Percentiles rank a stretch among this genome's conserved stretches.
These are phyloP conservation scores for Hippocampus mohnikei DNA, from an alignment of 2,113 vertebrate species.

Conservation along the genomic window DNA sequence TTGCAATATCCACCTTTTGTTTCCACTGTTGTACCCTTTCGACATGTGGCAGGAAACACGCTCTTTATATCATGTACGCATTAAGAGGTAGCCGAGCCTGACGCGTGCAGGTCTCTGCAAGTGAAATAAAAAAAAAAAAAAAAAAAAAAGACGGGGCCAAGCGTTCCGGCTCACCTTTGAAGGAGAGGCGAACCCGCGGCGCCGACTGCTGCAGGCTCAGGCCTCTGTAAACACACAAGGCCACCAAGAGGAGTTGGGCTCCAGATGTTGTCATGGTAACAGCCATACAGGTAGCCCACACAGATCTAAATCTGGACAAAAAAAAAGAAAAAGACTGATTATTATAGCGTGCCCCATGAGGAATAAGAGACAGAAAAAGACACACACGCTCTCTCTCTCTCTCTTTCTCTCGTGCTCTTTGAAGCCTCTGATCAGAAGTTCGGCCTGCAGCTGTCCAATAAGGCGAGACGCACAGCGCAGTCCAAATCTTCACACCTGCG, in stretches of 20 bases:
- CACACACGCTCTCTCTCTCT: slow-evolving; percentile 16
- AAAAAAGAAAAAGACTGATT: slow-evolving; percentile 60
- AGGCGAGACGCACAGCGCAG: slow-evolving; percentile 44
- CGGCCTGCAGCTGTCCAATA: slow-evolving; percentile 56
- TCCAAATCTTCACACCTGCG: slow-evolving; percentile 66
- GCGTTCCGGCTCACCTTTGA: slow-evolving; percentile 71
- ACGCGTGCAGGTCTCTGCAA: slow-evolving; percentile 9
- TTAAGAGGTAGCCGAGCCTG: slow-evolving; percentile 51
- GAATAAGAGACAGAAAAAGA: slow-evolving; percentile 59
- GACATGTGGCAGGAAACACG: slow-evolving; percentile 64
- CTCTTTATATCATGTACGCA: slow-evolving; percentile 46
- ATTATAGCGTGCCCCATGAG: slow-evolving; percentile 63
- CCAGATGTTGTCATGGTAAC: slow-evolving; percentile 71
- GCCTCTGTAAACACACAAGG: slow-evolving; percentile 63
- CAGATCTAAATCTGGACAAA: slow-evolving; percentile 68
- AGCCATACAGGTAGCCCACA: slow-evolving; percentile 68
- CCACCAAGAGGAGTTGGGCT: slow-evolving; percentile 65
- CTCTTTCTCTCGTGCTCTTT: slow-evolving; percentile 29
- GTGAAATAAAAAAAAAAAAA: slow-evolving; percentile 13
- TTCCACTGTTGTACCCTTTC: slow-evolving; percentile 53
- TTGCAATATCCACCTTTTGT: slow-evolving; percentile 77
- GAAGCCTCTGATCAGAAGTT: slow-evolving; percentile 62
- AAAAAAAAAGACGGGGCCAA: slow-evolving; percentile 23
- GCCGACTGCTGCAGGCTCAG: slow-evolving; percentile 65
- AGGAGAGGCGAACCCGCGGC: slow-evolving; percentile 73